These are phyloP conservation scores for Agriopis aurantiaria DNA, from an alignment of 2,888 invertebrate species.

Conservation along the genomic window DNA sequence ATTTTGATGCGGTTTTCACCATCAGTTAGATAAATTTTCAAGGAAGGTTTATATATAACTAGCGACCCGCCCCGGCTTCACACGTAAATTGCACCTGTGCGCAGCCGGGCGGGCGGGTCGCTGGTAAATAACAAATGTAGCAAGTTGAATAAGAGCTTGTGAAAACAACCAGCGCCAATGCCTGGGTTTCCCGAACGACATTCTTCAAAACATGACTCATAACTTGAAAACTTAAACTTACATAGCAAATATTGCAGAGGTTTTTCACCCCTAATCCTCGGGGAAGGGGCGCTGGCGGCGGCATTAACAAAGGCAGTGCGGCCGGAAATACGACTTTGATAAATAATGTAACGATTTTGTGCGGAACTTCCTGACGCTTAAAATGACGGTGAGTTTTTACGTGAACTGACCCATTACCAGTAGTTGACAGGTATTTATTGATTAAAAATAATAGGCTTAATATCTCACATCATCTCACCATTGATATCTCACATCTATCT, in stretches of 20 bases:
- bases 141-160: too few species aligned
- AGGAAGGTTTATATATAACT: too few species aligned
- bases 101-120: too few species aligned
- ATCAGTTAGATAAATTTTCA: too few species aligned
- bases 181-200: not conserved
- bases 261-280: constrained; percentile 28
- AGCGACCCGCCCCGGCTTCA: too few species aligned
- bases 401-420: not conserved
- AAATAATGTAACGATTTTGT: constrained; percentile 23
- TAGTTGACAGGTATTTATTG: too few species aligned
- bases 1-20: too few species aligned
- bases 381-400: constrained; percentile 21
- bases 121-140: too few species aligned
- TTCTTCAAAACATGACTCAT: constrained; percentile 10
- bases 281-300: constrained; percentile 25
- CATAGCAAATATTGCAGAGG: constrained; percentile 24
- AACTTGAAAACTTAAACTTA: constrained; percentile 21
- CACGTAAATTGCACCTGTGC: too few species aligned
- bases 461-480: too few species aligned
- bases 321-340: constrained; percentile 41
- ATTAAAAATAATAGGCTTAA: too few species aligned
- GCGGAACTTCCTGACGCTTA: not conserved
- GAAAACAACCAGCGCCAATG: not conserved
- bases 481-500: too few species aligned
- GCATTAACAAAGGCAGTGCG: constrained; percentile 30